These are phyloP conservation scores for Oikopleura vanhoeffeni DNA, from an alignment of 23 tunicate genomes.

Conservation along the genomic window DNA sequence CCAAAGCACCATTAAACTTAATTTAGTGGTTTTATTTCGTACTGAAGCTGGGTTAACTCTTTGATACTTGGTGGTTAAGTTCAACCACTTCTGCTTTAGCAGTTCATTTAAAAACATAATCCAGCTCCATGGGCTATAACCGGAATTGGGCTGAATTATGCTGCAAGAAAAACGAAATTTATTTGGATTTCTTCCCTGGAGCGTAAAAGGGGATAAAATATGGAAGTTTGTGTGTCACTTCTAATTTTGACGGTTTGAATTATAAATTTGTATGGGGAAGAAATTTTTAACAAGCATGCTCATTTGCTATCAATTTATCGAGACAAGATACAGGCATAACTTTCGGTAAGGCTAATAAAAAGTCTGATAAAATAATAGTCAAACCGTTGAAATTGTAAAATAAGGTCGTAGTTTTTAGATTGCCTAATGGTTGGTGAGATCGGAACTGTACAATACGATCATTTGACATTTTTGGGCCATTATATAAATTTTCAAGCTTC, in stretches of 20 bases:
- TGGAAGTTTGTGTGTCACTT: slow-evolving; percentile 3
- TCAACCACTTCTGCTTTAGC: no score
- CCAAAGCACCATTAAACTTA: slow-evolving; percentile 12
- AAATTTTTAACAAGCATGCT: slow-evolving; percentile 40
- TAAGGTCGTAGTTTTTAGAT: no score
- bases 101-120: slow-evolving; percentile 68
- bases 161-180: background rate
- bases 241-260: slow-evolving; percentile 3
- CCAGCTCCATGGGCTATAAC: slow-evolving; percentile 39
- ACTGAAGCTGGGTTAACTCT: slow-evolving; percentile 16
- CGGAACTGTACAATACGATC: no score
- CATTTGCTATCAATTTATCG: slow-evolving; percentile 35
- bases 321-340: slow-evolving; percentile 58
- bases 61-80: slow-evolving; percentile 31
- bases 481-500: no score
- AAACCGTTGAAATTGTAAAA: background rate
- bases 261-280: slow-evolving; percentile 28
- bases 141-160: slow-evolving; percentile 21
- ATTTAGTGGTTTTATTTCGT: slow-evolving; percentile 19
- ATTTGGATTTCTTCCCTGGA: slow-evolving; percentile 11
- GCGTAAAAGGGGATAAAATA: slow-evolving; percentile 21
- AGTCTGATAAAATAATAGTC: no score
- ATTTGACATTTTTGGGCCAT: no score
- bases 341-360: slow-evolving; percentile 41
- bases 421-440: no score